phyloP scores from a whole-genome alignment of 2,113 vertebrate genomes.

The Origma solitaria region DNA sequence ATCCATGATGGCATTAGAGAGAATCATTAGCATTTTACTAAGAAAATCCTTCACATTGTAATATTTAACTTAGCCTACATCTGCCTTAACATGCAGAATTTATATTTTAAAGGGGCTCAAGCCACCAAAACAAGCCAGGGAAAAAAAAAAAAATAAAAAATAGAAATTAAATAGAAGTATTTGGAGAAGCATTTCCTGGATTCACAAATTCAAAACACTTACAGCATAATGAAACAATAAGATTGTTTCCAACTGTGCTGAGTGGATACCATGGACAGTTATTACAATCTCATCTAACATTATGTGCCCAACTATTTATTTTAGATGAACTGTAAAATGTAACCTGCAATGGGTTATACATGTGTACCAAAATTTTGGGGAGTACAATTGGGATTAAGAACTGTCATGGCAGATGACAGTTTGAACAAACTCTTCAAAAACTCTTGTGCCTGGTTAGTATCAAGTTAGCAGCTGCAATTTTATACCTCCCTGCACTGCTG shows the following conservation, averaged over 20 bases:
- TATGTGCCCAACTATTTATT: not conserved
- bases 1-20: not conserved
- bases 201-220: not conserved
- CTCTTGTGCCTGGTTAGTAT: not conserved
- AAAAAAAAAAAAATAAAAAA: not conserved
- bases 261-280: not conserved
- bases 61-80: not conserved
- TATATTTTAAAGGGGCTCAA: not conserved
- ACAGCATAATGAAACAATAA: not conserved
- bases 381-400: not conserved
- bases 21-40: slow-evolving; percentile 1
- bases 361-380: not conserved
- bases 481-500: not conserved
- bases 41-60: not conserved
- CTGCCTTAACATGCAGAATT: not conserved
- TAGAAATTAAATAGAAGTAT: not conserved
- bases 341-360: not conserved
- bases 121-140: not conserved
- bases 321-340: not conserved
- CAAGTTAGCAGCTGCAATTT: not conserved
- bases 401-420: not conserved
- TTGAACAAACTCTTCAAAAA: not conserved
- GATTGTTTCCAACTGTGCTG: not conserved
- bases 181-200: not conserved
- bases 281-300: not conserved